These are phyloP conservation scores for Gisinianus flammeolus DNA, from an alignment of 2,888 invertebrate genomes.

Conservation along the genomic window DNA sequence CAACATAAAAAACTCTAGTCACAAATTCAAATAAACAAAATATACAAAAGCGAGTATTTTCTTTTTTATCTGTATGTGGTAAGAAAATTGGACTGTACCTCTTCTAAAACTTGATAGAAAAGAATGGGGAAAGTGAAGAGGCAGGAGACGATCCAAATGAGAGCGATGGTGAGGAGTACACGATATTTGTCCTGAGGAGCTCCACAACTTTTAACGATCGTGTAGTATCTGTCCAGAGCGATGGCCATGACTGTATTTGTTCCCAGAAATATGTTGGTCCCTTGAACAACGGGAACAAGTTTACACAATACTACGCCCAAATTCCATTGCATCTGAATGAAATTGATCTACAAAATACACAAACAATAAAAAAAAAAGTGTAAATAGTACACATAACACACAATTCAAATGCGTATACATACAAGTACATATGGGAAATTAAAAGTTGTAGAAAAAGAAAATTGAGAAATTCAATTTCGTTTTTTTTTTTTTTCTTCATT, in stretches of 20 bases:
- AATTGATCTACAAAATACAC: slow-evolving; percentile 37
- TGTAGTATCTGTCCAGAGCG: slow-evolving; percentile 62
- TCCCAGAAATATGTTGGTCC: slow-evolving; percentile 66
- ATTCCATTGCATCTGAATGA: slow-evolving; percentile 62
- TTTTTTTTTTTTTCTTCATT: too few species aligned
- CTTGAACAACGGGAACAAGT: slow-evolving; percentile 68
- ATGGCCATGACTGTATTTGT: slow-evolving; percentile 70
- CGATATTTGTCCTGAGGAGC: slow-evolving; percentile 47
- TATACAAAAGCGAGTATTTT: neutral
- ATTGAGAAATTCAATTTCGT: too few species aligned
- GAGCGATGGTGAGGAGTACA: slow-evolving; percentile 62
- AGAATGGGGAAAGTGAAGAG: slow-evolving; percentile 64
- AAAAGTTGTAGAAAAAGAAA: too few species aligned
- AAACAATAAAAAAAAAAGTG: too few species aligned
- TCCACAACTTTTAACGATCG: slow-evolving; percentile 64
- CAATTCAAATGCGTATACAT: too few species aligned
- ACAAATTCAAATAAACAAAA: neutral
- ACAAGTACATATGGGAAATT: too few species aligned
- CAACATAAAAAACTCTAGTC: neutral
- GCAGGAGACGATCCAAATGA: slow-evolving; percentile 64
- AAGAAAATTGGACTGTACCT: slow-evolving; percentile 49
- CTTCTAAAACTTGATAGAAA: slow-evolving; percentile 62
- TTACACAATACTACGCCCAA: slow-evolving; percentile 68
- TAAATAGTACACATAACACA: too few species aligned
- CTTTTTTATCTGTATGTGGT: neutral